Conservation (phyloP, 1,140 invertebrate genomes). For the Drosophila watanabei region DNA sequence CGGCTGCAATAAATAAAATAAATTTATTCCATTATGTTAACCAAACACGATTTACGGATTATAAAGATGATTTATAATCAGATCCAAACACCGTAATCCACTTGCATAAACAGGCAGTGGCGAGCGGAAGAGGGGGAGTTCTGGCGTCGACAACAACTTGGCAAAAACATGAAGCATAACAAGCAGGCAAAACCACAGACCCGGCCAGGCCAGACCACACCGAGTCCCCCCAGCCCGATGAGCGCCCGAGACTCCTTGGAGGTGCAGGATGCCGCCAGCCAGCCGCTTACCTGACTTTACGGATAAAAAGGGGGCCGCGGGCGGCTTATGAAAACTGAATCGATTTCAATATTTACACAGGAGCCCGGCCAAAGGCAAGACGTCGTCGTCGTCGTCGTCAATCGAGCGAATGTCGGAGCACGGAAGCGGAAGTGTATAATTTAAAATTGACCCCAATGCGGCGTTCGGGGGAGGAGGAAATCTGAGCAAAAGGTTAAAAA, state of each 20-base stretch:
- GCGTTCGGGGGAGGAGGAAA: slow-evolving; percentile 21
- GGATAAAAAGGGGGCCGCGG: slow-evolving; percentile 5
- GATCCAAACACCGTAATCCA: slow-evolving; percentile 84
- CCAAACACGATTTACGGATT: slow-evolving; percentile 84
- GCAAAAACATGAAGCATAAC: slow-evolving; percentile 80
- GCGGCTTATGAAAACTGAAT: slow-evolving; percentile 76
- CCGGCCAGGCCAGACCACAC: slow-evolving; percentile 20
- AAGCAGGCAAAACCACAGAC: slow-evolving; percentile 66
- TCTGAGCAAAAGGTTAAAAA: slow-evolving; percentile 49
- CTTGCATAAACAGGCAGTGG: slow-evolving; percentile 77
- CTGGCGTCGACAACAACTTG: slow-evolving; percentile 61
- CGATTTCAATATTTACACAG: slow-evolving; percentile 83
- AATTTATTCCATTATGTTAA: slow-evolving; percentile 85
- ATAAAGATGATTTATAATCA: slow-evolving; percentile 85
- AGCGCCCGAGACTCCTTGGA: slow-evolving; percentile 4
- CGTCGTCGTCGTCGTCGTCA: slow-evolving; percentile 49
- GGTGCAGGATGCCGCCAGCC: slow-evolving; percentile 45
- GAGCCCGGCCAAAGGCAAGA: slow-evolving; percentile 31
- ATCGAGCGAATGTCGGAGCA: slow-evolving; percentile 74
- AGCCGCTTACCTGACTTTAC: slow-evolving; percentile 52
- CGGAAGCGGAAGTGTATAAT: slow-evolving; percentile 81
- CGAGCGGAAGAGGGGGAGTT: slow-evolving; percentile 21
- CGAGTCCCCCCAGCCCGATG: slow-evolving; percentile 18
- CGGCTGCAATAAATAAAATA: slow-evolving; percentile 84
- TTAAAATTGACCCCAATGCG: slow-evolving; percentile 78